Evolutionary conservation across 2,113 vertebrate genomes (phyloP).

Genomic region (Prochilodus magdalenae): DNA sequence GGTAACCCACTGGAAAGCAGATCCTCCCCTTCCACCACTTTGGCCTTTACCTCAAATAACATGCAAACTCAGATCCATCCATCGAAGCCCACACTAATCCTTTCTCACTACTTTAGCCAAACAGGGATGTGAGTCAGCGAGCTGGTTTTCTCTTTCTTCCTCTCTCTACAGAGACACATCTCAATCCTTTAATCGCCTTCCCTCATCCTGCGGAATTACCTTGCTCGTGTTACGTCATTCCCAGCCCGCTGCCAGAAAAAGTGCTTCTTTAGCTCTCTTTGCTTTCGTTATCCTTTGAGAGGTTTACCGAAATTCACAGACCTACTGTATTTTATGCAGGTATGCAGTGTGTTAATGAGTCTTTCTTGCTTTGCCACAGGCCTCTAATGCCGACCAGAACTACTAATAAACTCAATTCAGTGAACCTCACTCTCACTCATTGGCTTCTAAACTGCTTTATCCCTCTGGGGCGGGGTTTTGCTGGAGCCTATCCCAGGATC

Average conservation of each 20-base stretch:
- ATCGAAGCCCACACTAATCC: constrained; percentile 33
- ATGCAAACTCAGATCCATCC: constrained; percentile 7
- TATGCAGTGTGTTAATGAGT: background rate
- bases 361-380: background rate
- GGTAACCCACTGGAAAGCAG: background rate
- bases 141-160: background rate
- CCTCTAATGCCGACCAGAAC: too few species aligned
- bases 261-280: background rate
- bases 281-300: background rate
- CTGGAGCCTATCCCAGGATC: too few species aligned
- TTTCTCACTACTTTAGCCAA: constrained; percentile 2
- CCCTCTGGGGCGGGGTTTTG: too few species aligned
- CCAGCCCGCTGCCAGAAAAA: background rate
- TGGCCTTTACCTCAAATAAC: background rate
- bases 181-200: constrained; percentile 21
- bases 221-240: background rate
- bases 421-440: too few species aligned
- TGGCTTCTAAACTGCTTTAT: too few species aligned
- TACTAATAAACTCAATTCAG: too few species aligned
- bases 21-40: background rate
- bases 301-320: background rate
- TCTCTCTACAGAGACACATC: background rate
- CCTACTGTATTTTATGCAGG: background rate
- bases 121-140: constrained; percentile 15
- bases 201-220: background rate